phyloP scores from a whole-genome alignment of 2,113 vertebrate species.

The Galbula dea region DNA sequence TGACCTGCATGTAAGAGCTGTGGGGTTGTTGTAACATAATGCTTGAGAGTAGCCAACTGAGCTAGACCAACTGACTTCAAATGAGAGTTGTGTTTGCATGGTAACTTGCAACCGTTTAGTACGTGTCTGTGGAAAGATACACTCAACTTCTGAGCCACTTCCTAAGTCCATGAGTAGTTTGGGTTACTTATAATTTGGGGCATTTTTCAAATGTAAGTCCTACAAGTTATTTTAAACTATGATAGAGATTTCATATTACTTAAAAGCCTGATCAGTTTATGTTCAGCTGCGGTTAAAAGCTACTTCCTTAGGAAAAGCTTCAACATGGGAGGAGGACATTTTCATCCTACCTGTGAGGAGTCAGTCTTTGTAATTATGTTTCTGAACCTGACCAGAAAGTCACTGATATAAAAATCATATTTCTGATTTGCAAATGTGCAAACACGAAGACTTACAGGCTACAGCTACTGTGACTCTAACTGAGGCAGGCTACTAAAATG shows the following conservation, averaged over 20 bases:
- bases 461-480: background rate
- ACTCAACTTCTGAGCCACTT: background rate
- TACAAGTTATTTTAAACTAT: background rate
- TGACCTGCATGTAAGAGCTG: background rate
- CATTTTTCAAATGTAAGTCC: background rate
- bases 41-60: accelerated
- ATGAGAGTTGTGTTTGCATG: accelerated
- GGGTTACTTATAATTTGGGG: background rate
- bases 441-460: accelerated
- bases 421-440: background rate
- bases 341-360: background rate
- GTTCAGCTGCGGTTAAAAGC: background rate
- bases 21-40: accelerated
- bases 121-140: background rate
- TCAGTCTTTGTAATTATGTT: background rate
- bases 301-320: background rate
- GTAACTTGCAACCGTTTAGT: background rate
- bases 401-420: background rate
- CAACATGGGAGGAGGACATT: accelerated
- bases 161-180: background rate
- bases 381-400: background rate
- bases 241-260: background rate
- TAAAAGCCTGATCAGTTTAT: background rate
- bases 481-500: background rate
- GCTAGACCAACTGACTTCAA: background rate